Evolutionary conservation across 23 tunicate genomes (phyloP).

Genomic region (Styela clava): DNA sequence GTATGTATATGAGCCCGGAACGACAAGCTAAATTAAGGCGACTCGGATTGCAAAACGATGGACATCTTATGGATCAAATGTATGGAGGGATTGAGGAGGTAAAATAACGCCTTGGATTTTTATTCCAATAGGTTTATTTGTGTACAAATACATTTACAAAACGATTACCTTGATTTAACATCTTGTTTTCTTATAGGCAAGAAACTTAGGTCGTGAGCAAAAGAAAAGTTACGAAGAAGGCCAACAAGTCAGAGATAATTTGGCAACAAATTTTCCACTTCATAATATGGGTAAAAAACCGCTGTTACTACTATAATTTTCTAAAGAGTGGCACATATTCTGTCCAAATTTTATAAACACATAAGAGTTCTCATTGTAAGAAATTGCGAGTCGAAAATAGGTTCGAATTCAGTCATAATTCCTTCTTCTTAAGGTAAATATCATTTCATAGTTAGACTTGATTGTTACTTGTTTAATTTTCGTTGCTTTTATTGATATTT

Average conservation of each 20-base stretch:
- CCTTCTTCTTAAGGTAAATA: too few species aligned
- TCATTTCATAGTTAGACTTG: too few species aligned
- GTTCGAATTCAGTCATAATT: too few species aligned
- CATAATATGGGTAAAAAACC: neutral
- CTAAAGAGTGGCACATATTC: too few species aligned
- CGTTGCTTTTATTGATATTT: too few species aligned
- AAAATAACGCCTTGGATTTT: neutral
- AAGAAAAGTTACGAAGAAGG: neutral
- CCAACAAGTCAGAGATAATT: neutral
- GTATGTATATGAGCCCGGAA: constrained; percentile 22
- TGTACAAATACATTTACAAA: neutral
- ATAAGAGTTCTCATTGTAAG: too few species aligned
- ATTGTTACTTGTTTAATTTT: too few species aligned
- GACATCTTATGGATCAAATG: constrained; percentile 28
- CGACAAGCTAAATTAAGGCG: constrained; percentile 62
- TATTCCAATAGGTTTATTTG: neutral
- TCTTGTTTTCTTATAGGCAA: constrained; percentile 1
- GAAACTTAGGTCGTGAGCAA: neutral
- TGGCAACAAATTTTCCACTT: neutral
- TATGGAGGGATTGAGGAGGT: constrained; percentile 32
- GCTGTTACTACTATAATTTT: too few species aligned
- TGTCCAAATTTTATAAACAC: too few species aligned
- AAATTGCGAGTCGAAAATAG: too few species aligned
- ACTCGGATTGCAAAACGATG: constrained; percentile 60
- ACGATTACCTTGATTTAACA: neutral